Percentiles rank a stretch among this genome's conserved stretches.
Evolutionary conservation across 2,113 vertebrate genomes (phyloP).

Genomic region (Panthera uncia): DNA sequence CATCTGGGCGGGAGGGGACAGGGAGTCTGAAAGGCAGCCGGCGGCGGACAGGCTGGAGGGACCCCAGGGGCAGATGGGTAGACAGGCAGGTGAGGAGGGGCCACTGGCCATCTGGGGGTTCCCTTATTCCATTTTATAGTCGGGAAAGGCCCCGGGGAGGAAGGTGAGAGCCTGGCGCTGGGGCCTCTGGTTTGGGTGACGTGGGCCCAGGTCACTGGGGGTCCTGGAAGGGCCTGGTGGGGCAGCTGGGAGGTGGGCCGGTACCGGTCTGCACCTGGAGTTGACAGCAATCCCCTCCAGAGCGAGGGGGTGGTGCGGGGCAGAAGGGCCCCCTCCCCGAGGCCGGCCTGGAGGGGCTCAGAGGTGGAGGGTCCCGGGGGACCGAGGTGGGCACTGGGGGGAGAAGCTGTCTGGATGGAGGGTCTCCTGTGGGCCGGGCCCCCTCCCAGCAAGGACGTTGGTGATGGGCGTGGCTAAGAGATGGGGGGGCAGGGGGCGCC

Average conservation of each 20-base stretch:
- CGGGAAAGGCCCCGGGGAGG: not conserved
- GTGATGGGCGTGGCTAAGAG: not conserved
- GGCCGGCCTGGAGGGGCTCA: not conserved
- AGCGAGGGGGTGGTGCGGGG: not conserved
- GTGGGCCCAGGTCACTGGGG: not conserved
- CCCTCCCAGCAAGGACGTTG: not conserved
- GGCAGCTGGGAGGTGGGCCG: not conserved
- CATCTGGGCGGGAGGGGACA: not conserved
- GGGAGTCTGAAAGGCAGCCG: too few relatives aligned
- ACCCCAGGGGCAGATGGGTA: too few relatives aligned
- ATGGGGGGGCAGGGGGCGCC: not conserved
- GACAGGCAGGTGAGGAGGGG: not conserved
- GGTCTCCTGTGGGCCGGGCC: not conserved
- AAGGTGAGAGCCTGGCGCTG: not conserved
- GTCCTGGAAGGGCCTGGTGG: not conserved
- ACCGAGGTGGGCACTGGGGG: accelerated
- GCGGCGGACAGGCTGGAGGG: not conserved
- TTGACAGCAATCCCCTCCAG: not conserved
- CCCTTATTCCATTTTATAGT: not conserved
- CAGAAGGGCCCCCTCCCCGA: not conserved
- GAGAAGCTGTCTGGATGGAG: not conserved
- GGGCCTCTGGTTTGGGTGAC: not conserved
- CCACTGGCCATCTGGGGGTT: not conserved
- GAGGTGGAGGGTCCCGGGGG: not conserved
- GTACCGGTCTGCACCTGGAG: not conserved